Percentiles rank a stretch among this genome's conserved stretches.
Conservation (phyloP, 2,113 vertebrate species). For the Periophthalmodon schlosseri region DNA sequence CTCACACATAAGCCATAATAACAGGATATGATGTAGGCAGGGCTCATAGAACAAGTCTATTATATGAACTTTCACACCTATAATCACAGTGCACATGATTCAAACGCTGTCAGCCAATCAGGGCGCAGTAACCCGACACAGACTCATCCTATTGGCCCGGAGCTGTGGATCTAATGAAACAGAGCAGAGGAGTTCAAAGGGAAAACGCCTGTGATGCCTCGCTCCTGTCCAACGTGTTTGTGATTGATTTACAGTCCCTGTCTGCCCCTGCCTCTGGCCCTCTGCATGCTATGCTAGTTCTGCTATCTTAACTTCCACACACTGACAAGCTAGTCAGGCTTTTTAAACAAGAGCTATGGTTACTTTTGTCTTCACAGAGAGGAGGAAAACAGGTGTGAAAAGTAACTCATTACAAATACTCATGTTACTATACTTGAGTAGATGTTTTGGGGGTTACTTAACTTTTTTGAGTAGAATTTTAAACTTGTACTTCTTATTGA, state of each 20-base stretch:
- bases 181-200: constrained; percentile 56
- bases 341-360: background rate
- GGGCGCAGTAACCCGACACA: constrained; percentile 20
- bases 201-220: constrained; percentile 48
- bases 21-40: background rate
- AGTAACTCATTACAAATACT: too few relatives aligned
- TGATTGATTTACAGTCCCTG: constrained; percentile 52
- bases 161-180: constrained; percentile 41
- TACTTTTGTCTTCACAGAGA: background rate
- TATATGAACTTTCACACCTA: background rate
- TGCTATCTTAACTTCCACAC: constrained; percentile 19
- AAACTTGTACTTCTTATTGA: too few relatives aligned
- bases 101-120: constrained; percentile 2
- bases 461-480: too few relatives aligned
- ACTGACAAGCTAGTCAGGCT: constrained; percentile 15
- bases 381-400: constrained; percentile 1
- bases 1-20: background rate
- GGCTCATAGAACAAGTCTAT: background rate
- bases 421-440: too few relatives aligned
- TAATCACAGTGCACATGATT: background rate
- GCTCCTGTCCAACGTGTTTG: constrained; percentile 11
- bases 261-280: constrained; percentile 28
- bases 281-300: constrained; percentile 29
- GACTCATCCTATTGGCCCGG: constrained; percentile 12
- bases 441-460: too few relatives aligned